These are phyloP conservation scores for Pyrgus malvae DNA, from an alignment of 2,888 invertebrate genomes.

Conservation along the genomic window DNA sequence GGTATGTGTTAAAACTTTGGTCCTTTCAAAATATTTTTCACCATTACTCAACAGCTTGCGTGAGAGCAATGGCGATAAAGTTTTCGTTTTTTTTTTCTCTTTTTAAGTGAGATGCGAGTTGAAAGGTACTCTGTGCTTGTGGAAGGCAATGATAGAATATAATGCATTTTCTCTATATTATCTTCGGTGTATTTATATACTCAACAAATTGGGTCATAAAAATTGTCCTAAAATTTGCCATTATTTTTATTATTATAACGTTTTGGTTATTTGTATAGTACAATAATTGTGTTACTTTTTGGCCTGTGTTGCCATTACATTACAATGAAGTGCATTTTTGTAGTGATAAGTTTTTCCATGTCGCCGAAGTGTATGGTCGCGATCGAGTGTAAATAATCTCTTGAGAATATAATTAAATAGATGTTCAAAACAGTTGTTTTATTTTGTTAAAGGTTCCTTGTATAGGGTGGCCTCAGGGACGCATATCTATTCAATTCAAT, in stretches of 20 bases:
- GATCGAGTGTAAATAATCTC: constrained; percentile 14
- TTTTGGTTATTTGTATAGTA: neutral
- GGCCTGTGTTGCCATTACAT: neutral
- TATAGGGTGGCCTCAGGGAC: too few species aligned
- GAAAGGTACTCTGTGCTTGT: too few species aligned
- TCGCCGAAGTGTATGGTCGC: neutral
- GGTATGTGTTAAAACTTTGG: too few species aligned
- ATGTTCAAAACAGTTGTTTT: constrained; percentile 7
- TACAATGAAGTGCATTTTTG: constrained; percentile 12
- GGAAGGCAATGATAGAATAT: too few species aligned
- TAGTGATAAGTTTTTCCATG: constrained; percentile 1
- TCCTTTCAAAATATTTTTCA: neutral
- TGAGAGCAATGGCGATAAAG: neutral
- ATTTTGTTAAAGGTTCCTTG: neutral
- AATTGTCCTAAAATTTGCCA: too few species aligned
- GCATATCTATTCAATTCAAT: too few species aligned
- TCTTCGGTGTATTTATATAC: too few species aligned
- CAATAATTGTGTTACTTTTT: neutral
- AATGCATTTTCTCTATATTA: too few species aligned
- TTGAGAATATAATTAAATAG: constrained; percentile 17
- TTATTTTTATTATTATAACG: too few species aligned
- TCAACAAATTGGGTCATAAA: too few species aligned
- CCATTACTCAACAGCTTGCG: neutral
- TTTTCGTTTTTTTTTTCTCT: neutral
- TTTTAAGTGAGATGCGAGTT: too few species aligned